Conservation (phyloP, 1,140 invertebrate genomes). For the Platyura marginata region DNA sequence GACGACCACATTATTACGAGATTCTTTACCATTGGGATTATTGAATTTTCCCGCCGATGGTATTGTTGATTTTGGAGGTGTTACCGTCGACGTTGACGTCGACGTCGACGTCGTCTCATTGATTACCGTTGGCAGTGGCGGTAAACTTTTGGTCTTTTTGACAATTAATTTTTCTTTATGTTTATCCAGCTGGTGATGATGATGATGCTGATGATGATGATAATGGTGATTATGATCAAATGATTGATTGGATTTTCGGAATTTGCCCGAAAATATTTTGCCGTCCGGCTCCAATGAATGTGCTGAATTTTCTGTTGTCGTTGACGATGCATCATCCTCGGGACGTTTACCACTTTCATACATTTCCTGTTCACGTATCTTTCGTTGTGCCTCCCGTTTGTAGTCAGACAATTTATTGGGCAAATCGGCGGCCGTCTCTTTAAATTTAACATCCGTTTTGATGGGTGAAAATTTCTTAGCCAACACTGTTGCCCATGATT, state of each 20-base stretch:
- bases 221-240: background rate
- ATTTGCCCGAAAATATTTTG: background rate
- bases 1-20: background rate
- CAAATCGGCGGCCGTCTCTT: background rate
- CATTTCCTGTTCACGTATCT: background rate
- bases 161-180: background rate
- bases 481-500: slow-evolving; percentile 2
- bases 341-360: slow-evolving; percentile 15
- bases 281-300: background rate
- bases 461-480: slow-evolving; percentile 3
- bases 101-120: background rate
- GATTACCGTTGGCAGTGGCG: background rate
- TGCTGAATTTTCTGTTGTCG: slow-evolving; percentile 41
- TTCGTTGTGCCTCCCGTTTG: background rate
- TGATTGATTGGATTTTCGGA: background rate
- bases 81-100: background rate
- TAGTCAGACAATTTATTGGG: background rate
- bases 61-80: background rate
- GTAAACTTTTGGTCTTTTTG: slow-evolving; percentile 5
- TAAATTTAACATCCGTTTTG: background rate
- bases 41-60: background rate
- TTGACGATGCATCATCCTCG: slow-evolving; percentile 52
- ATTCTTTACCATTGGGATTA: background rate
- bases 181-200: background rate
- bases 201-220: too few relatives aligned